phyloP scores from a whole-genome alignment of 2,797 vertebrate genomes.

The Scomberomorus guttatus region DNA sequence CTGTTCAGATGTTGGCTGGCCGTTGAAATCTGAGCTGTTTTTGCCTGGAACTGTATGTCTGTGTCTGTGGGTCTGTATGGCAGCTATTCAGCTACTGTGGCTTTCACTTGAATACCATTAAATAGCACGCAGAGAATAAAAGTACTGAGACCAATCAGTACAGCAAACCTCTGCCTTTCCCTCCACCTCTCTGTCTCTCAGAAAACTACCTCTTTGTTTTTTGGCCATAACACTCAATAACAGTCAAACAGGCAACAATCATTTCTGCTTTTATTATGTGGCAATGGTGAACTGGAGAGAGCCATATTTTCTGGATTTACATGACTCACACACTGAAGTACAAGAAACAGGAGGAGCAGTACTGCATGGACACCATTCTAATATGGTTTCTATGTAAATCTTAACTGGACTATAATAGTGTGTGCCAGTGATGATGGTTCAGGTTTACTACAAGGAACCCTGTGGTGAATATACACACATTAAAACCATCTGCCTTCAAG shows the following conservation, averaged over 20 bases:
- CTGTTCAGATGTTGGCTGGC: slow-evolving; percentile 73
- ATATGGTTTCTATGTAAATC: slow-evolving; percentile 43
- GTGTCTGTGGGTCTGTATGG: slow-evolving; percentile 47
- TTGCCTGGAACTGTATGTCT: slow-evolving; percentile 60
- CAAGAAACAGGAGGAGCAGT: not conserved
- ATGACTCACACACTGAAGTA: slow-evolving; percentile 19
- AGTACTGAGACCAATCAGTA: slow-evolving; percentile 35
- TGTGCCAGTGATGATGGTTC: slow-evolving; percentile 58
- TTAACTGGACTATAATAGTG: slow-evolving; percentile 63
- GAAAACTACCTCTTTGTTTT: slow-evolving; percentile 18
- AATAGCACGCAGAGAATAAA: slow-evolving; percentile 49
- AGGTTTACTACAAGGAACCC: slow-evolving; percentile 63
- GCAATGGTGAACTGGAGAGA: slow-evolving; percentile 31
- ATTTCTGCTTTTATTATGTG: slow-evolving; percentile 67
- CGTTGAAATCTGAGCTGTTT: slow-evolving; percentile 72
- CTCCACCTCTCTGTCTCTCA: slow-evolving; percentile 2
- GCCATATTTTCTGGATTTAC: slow-evolving; percentile 49
- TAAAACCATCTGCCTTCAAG: slow-evolving; percentile 64
- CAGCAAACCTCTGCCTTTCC: slow-evolving; percentile 23
- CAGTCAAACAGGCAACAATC: slow-evolving; percentile 18
- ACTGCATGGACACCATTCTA: slow-evolving; percentile 25
- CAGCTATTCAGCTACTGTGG: slow-evolving; percentile 67
- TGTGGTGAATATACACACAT: slow-evolving; percentile 59
- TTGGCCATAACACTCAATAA: slow-evolving; percentile 49
- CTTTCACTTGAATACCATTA: slow-evolving; percentile 74